phyloP scores from a whole-genome alignment of 2,113 vertebrate genomes.

The Callospermophilus lateralis region DNA sequence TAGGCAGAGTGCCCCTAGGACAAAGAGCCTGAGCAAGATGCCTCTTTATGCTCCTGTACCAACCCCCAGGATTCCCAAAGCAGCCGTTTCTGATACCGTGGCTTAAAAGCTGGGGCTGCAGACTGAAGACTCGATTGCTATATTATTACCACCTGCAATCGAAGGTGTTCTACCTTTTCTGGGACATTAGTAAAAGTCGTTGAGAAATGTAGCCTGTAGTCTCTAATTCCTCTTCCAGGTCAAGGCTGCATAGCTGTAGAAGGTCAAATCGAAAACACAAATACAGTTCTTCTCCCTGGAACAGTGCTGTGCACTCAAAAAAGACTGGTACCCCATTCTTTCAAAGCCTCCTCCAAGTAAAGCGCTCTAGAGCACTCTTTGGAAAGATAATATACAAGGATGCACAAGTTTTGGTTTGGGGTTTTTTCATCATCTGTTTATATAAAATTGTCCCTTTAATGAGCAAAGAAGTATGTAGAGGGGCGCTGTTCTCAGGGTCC shows the following conservation, averaged over 20 bases:
- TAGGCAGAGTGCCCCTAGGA: neutral
- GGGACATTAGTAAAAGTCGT: neutral
- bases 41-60: neutral
- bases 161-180: neutral
- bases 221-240: neutral
- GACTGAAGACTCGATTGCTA: neutral
- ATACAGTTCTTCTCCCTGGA: neutral
- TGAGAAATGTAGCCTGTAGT: neutral
- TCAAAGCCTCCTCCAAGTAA: neutral
- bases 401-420: neutral
- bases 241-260: neutral
- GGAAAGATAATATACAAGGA: neutral
- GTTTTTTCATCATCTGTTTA: neutral
- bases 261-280: too few species aligned
- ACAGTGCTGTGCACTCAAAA: neutral
- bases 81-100: neutral
- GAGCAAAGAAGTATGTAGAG: neutral
- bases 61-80: neutral
- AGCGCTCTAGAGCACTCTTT: neutral
- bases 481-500: too few species aligned
- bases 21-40: neutral
- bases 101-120: neutral
- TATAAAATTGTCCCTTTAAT: neutral
- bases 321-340: neutral
- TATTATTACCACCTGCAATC: neutral